A percentile compares a stretch with the other conserved stretches of the same genome.
Evolutionary conservation across 1,140 invertebrate genomes (phyloP).

Genomic region (Solen grandis): DNA sequence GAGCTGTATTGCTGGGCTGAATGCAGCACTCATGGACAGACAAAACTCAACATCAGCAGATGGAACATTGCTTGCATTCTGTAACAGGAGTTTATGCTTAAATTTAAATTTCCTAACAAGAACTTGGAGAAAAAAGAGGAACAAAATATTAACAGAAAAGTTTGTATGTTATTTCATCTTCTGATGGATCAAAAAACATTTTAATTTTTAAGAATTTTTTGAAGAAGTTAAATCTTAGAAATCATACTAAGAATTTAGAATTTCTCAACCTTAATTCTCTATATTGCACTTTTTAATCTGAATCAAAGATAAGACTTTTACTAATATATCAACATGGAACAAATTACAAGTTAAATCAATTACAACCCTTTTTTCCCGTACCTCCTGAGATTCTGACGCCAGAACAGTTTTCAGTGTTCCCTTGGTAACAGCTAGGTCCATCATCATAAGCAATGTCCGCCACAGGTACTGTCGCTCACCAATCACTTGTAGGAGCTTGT

Average conservation of each 20-base stretch:
- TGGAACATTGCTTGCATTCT: too few species aligned
- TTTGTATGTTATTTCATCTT: background rate
- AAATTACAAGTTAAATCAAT: too few species aligned
- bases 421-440: constrained; percentile 74
- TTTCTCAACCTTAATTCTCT: too few species aligned
- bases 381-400: constrained; percentile 50
- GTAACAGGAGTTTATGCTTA: too few species aligned
- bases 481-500: constrained; percentile 88
- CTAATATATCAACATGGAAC: too few species aligned
- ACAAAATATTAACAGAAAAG: background rate
- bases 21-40: constrained; percentile 84
- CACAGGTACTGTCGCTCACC: constrained; percentile 88
- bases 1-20: constrained; percentile 85
- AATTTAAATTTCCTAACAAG: too few species aligned
- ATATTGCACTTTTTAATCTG: too few species aligned
- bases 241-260: too few species aligned
- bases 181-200: background rate
- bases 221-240: too few species aligned
- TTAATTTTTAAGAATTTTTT: too few species aligned
- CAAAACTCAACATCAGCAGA: constrained; percentile 87
- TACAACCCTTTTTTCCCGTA: too few species aligned
- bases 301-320: too few species aligned
- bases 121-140: background rate
- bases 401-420: constrained; percentile 28
- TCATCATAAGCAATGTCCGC: constrained; percentile 80